Conservation (phyloP, 2,797 vertebrate genomes). For the Enteromius fasciolatus region DNA sequence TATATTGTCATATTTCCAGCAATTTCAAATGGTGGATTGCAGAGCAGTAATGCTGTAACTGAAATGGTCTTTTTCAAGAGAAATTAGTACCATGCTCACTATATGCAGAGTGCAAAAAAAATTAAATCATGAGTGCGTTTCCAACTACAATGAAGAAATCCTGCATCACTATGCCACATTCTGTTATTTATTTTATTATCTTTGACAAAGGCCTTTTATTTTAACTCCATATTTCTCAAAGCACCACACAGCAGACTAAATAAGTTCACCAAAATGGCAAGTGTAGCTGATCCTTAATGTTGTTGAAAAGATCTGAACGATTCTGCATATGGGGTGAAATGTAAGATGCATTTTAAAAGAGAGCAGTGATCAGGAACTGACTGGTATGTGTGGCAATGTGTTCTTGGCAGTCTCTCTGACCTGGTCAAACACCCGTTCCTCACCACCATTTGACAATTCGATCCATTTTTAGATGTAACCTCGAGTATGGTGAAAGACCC, state of each 20-base stretch:
- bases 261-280: constrained; percentile 9
- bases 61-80: neutral
- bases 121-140: neutral
- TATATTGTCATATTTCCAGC: neutral
- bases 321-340: constrained; percentile 47
- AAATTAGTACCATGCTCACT: neutral
- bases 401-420: constrained; percentile 90
- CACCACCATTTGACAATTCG: constrained; percentile 99
- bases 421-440: constrained; percentile 99
- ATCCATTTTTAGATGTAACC: constrained; percentile 99
- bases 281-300: constrained; percentile 35
- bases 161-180: neutral
- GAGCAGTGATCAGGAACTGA: constrained; percentile 60
- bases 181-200: neutral
- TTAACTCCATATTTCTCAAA: neutral
- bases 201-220: neutral
- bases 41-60: neutral
- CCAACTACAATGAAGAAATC: constrained; percentile 14
- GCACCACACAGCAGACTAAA: neutral
- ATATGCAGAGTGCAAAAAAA: constrained; percentile 10
- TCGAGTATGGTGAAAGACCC: constrained; percentile 99
- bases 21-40: constrained; percentile 34
- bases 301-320: constrained; percentile 33
- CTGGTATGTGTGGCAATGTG: constrained; percentile 98
- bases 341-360: constrained; percentile 24